phyloP scores from a whole-genome alignment of 2,888 invertebrate genomes.

The Adelognathus sp. region DNA sequence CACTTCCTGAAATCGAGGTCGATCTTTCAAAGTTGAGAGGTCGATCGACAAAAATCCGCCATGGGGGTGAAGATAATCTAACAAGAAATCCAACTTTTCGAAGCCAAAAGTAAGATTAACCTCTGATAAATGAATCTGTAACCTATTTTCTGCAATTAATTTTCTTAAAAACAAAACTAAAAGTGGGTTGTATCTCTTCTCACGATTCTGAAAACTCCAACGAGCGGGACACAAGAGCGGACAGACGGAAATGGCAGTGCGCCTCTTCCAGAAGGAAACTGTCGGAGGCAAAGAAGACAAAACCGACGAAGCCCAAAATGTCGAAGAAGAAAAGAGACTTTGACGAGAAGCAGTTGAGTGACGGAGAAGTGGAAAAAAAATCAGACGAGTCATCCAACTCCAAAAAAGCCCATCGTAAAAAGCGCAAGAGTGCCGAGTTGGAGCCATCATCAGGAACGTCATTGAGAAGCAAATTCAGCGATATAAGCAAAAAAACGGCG shows the following conservation, averaged over 20 bases:
- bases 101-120: conserved; percentile 31
- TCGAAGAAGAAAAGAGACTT: conserved; percentile 8
- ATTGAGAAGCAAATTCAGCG: not conserved
- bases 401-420: not conserved
- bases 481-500: conserved; percentile 11
- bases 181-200: conserved; percentile 40
- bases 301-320: not conserved
- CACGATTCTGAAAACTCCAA: not conserved
- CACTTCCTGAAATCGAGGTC: not conserved
- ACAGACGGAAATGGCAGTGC: conserved; percentile 29
- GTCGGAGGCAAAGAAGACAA: not conserved
- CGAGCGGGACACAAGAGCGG: not conserved
- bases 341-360: not conserved
- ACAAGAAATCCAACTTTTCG: not conserved
- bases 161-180: not conserved
- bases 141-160: not conserved
- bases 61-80: not conserved
- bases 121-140: not conserved
- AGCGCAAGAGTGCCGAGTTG: not conserved
- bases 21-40: conserved; percentile 14
- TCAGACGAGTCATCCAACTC: not conserved
- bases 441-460: conserved; percentile 3
- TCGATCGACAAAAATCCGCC: not conserved
- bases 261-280: not conserved
- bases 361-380: conserved; percentile 3